Percentiles rank a stretch among this genome's conserved stretches.
Evolutionary conservation across 2,113 vertebrate species (phyloP).

Genomic region (Turnix velox): DNA sequence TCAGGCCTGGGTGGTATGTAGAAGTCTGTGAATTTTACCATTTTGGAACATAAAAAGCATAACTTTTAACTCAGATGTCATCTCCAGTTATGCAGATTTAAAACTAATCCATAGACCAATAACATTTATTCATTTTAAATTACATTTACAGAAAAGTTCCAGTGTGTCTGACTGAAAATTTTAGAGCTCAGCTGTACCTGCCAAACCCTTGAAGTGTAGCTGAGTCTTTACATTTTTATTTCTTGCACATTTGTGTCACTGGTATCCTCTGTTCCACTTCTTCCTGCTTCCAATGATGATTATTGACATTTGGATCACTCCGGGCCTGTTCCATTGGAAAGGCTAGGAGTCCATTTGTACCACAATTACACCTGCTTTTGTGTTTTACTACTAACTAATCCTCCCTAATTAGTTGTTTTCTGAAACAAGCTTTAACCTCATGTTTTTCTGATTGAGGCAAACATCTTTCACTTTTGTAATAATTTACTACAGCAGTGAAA

Average conservation of each 20-base stretch:
- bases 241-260: background rate
- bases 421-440: background rate
- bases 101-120: background rate
- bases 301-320: background rate
- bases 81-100: background rate
- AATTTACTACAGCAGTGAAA: background rate
- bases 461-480: background rate
- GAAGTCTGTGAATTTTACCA: background rate
- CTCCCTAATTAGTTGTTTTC: background rate
- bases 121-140: background rate
- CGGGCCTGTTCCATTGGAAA: background rate
- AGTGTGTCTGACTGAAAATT: background rate
- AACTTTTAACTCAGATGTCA: background rate
- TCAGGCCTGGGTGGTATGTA: background rate
- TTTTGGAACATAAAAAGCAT: background rate
- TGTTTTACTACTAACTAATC: background rate
- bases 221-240: background rate
- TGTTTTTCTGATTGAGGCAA: background rate
- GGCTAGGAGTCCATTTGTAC: background rate
- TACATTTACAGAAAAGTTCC: background rate
- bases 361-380: background rate
- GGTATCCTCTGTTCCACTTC: background rate
- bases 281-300: background rate
- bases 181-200: background rate
- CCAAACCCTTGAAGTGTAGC: background rate